Evolutionary conservation across 2,888 invertebrate species (phyloP).

Genomic region (Pherbina coryleti): DNA sequence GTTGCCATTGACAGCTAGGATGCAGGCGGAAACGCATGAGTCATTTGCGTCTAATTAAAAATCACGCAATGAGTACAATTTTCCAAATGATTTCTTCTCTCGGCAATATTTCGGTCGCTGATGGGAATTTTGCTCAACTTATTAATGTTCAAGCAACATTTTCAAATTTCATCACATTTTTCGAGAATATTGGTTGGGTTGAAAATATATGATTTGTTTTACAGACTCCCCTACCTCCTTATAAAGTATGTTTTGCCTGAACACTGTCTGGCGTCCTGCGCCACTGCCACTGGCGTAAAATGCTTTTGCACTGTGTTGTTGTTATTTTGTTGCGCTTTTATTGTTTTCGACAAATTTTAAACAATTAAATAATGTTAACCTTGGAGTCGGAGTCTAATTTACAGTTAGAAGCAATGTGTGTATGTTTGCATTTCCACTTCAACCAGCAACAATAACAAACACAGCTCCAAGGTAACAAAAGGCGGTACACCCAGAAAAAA

Average conservation of each 20-base stretch:
- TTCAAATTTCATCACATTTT: background rate
- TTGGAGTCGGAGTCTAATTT: conserved; percentile 11
- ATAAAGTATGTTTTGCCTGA: background rate
- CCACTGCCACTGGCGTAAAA: background rate
- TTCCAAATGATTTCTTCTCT: conserved; percentile 20
- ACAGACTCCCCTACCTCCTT: background rate
- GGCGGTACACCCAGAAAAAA: background rate
- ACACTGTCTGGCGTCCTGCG: background rate
- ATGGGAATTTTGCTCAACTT: background rate
- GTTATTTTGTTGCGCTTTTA: background rate
- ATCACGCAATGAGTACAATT: conserved; percentile 14
- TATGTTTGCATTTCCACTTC: conserved; percentile 13
- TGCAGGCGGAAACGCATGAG: conserved; percentile 30
- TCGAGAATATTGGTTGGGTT: too few relatives aligned
- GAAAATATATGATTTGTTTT: background rate
- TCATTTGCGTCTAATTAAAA: conserved; percentile 40
- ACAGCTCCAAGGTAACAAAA: too few relatives aligned
- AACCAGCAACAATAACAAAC: background rate
- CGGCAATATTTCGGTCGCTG: conserved; percentile 22
- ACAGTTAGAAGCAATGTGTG: conserved; percentile 9
- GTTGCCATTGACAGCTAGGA: conserved; percentile 2
- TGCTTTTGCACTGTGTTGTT: background rate
- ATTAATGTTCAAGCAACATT: background rate
- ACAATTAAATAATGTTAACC: conserved; percentile 25
- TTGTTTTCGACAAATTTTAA: conserved; percentile 21